Conservation (phyloP, 2,888 invertebrate genomes). For the Pycnomerus fuliginosus region DNA sequence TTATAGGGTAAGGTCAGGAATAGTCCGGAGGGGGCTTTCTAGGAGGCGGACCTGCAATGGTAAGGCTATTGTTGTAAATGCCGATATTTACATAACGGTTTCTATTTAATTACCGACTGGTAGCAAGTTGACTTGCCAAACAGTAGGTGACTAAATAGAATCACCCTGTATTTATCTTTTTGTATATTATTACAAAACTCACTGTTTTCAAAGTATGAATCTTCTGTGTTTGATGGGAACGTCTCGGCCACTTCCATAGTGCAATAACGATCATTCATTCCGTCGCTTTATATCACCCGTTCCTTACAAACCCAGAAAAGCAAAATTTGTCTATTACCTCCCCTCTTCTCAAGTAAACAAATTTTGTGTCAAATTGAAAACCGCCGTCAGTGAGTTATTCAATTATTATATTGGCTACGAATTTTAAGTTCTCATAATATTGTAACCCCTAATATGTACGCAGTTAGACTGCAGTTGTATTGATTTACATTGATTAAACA, state of each 20-base stretch:
- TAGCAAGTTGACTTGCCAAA: too few species aligned
- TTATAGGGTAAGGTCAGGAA: constrained; percentile 32
- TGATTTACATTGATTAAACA: constrained; percentile 35
- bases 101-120: too few species aligned
- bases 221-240: constrained; percentile 23
- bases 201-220: constrained; percentile 13
- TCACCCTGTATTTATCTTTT: too few species aligned
- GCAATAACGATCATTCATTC: constrained; percentile 7
- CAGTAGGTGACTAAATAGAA: too few species aligned
- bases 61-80: constrained; percentile 27
- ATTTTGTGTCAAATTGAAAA: constrained; percentile 22
- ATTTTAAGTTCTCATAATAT: constrained; percentile 28
- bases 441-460: constrained; percentile 34
- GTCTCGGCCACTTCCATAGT: constrained; percentile 9
- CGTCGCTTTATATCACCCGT: constrained; percentile 3
- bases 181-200: constrained; percentile 26
- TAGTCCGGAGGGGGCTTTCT: constrained; percentile 21
- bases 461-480: constrained; percentile 39
- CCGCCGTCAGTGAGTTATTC: constrained; percentile 6
- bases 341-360: constrained; percentile 15
- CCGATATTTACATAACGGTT: constrained; percentile 16
- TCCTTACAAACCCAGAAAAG: constrained; percentile 16
- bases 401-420: constrained; percentile 19
- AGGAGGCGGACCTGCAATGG: constrained; percentile 30
- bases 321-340: constrained; percentile 25